A percentile compares a stretch with the other conserved stretches of the same genome.
Conservation (phyloP, 2,113 vertebrate genomes). For the Camarhynchus parvulus region DNA sequence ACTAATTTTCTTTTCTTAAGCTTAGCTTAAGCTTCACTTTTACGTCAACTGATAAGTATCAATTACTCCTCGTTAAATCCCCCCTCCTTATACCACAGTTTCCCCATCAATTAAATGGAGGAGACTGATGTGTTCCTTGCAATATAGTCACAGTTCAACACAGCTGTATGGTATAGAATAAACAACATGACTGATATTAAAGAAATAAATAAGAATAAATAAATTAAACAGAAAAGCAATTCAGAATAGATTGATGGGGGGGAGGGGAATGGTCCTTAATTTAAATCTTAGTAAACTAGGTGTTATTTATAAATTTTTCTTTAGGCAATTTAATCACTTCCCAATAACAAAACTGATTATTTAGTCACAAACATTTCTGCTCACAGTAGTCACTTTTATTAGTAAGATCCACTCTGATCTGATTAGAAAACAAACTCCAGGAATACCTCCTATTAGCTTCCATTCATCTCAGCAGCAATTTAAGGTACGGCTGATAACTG, state of each 20-base stretch:
- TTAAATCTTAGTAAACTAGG: constrained; percentile 13
- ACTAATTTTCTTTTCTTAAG: not conserved
- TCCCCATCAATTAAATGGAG: not conserved
- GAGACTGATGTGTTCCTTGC: not conserved
- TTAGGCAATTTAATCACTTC: constrained; percentile 40
- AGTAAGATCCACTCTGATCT: constrained; percentile 33
- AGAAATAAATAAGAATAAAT: not conserved
- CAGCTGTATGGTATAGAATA: not conserved
- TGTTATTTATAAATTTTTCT: not conserved
- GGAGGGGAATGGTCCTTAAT: not conserved
- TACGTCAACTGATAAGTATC: not conserved
- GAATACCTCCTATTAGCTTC: not conserved
- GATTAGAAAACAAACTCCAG: constrained; percentile 44
- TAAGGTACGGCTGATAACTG: not conserved
- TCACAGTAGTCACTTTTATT: constrained; percentile 43
- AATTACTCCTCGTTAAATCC: not conserved
- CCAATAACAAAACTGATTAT: constrained; percentile 42
- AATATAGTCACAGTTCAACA: not conserved
- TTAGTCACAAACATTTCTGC: constrained; percentile 28
- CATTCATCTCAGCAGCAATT: constrained; percentile 13
- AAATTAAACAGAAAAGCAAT: not conserved
- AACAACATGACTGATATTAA: not conserved
- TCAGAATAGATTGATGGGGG: not conserved
- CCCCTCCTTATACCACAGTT: not conserved
- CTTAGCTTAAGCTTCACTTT: not conserved